Evolutionary conservation across 2,888 invertebrate genomes (phyloP).

Genomic region (Chaitophorus viminalis): DNA sequence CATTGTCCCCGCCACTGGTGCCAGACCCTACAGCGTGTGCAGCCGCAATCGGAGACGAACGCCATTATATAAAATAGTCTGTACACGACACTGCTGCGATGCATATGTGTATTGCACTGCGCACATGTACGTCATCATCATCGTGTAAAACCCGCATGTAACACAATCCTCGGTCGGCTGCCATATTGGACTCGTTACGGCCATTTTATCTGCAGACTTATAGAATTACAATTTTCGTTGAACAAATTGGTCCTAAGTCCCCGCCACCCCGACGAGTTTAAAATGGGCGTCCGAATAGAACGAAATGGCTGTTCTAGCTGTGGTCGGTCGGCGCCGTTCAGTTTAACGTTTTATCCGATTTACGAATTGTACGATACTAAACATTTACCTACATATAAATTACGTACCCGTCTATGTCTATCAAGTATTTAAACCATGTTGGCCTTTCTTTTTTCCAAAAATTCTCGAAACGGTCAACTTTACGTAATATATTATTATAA

Average conservation of each 20-base stretch:
- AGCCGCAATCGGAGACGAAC: constrained; percentile 15
- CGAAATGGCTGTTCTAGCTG: not conserved
- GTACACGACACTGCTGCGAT: not conserved
- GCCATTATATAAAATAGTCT: not conserved
- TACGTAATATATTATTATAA: no score
- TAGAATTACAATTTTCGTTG: constrained; percentile 34
- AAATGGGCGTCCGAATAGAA: not conserved
- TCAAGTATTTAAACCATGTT: no score
- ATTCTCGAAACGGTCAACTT: no score
- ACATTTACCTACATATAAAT: no score
- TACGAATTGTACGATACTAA: no score
- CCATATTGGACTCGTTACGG: constrained; percentile 42
- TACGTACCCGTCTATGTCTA: no score
- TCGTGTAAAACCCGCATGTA: constrained; percentile 7
- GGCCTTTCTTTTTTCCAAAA: no score
- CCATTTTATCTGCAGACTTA: constrained; percentile 46
- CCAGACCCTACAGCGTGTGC: not conserved
- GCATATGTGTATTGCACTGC: not conserved
- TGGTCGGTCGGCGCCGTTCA: not conserved
- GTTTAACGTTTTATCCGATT: no score
- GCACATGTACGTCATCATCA: not conserved
- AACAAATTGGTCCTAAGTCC: not conserved
- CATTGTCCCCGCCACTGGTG: not conserved
- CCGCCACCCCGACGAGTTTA: not conserved
- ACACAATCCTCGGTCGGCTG: constrained; percentile 40